Base-by-base conservation (phyloP, 2,888 invertebrate genomes). In the Pheosia tremula region DNA sequence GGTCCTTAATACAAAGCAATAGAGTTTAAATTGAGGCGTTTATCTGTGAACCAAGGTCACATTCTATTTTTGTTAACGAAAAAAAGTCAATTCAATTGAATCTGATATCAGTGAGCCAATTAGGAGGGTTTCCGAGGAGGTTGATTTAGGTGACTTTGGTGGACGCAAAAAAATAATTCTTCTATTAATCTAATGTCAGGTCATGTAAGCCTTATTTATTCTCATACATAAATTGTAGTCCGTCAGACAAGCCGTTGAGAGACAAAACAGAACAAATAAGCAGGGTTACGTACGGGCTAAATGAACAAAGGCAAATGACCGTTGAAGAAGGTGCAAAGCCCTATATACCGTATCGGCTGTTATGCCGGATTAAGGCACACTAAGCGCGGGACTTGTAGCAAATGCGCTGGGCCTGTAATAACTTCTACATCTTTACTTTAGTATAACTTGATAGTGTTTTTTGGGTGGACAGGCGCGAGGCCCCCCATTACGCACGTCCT, bases 21-120 rank as follows among this genome's bases (percentile, higher is more conserved):
- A 53, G 53, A 36, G 53, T 53, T 11, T 36, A 53, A 53, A 53
- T 53, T 53, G 37, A 8, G n/a, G 37, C 36, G 24, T 53, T 53
- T 37, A 38, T 53, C 8, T 13, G 53, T 50, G 50, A 50, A 47
- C 3, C 53, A 53, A 53, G 53, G 53, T 53, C 53, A 50, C 50
- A 57, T 58, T 43, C 43, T 53, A n/a, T 54, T 60, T 43, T 49
- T 43, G 36, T 59, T 53, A n/a, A 60, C 55, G 38, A 56, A 54
- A 10, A 61, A 57, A 39, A 61, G 11, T 36, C 13, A 37, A 37
- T 9, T n/a, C 58, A 38, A 36, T 56, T n/a, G n/a, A 11, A 50
- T 50, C 10, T 50, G 45, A 47, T 47, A 43, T 8, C 10, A 3
- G 4, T 47, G 45, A 11, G 45, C 4, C 8, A 3, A 47, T 47